Evolutionary conservation across 2,888 invertebrate species (phyloP).

Genomic region (Magallana nippona): DNA sequence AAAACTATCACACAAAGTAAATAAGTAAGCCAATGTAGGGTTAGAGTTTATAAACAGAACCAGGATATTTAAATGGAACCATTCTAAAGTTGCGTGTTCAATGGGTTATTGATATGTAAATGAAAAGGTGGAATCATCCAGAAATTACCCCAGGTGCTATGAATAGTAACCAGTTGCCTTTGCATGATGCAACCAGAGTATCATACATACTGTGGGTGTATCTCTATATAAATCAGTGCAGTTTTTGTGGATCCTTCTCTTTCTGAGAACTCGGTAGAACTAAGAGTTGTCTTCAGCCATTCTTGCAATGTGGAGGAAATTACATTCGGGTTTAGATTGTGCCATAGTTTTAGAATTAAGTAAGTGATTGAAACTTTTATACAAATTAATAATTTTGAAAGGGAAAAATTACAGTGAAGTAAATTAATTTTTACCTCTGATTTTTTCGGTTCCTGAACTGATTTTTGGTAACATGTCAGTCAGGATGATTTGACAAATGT

Average conservation of each 20-base stretch:
- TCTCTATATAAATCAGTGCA: not conserved
- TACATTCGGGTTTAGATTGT: not conserved
- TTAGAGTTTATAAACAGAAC: not conserved
- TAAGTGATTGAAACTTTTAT: not conserved
- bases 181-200: not conserved
- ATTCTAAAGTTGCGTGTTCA: not conserved
- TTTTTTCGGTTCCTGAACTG: not conserved
- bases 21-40: not conserved
- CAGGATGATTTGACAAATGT: not conserved
- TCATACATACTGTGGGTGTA: not conserved
- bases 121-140: not conserved
- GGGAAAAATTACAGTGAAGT: not conserved
- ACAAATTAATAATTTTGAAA: not conserved
- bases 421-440: too few relatives aligned
- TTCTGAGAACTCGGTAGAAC: not conserved
- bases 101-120: conserved; percentile 9
- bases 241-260: not conserved
- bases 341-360: not conserved
- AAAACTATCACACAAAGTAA: not conserved
- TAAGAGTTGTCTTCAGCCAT: not conserved
- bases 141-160: not conserved
- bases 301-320: conserved; percentile 3
- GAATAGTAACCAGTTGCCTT: not conserved
- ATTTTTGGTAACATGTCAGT: not conserved
- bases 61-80: conserved; percentile 14